phyloP scores from a whole-genome alignment of 2,888 invertebrate species.

The Apodemia mormo region DNA sequence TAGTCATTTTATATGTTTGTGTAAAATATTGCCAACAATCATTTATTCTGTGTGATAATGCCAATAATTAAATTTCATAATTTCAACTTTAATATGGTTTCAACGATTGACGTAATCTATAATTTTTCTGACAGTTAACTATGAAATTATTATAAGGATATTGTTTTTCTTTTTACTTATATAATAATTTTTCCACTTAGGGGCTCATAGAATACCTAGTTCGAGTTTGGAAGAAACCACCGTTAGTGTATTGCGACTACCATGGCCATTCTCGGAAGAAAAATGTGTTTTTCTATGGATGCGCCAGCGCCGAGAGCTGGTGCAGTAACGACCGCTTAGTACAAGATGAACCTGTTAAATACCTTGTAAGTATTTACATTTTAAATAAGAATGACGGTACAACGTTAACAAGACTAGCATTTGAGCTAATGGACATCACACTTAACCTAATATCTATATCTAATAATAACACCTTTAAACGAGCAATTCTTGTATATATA shows the following conservation, averaged over 20 bases:
- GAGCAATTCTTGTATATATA: too few relatives aligned
- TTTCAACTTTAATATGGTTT: too few relatives aligned
- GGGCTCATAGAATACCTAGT: conserved; percentile 84
- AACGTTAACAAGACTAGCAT: neutral
- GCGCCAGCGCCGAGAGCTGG: conserved; percentile 87
- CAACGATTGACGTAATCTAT: too few relatives aligned
- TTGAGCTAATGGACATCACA: too few relatives aligned
- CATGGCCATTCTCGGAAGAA: conserved; percentile 93
- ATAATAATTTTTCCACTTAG: conserved; percentile 46
- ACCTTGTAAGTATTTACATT: conserved; percentile 71
- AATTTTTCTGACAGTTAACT: neutral
- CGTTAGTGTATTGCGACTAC: conserved; percentile 87
- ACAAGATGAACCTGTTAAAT: conserved; percentile 82
- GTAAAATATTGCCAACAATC: too few relatives aligned
- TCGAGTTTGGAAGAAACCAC: conserved; percentile 81
- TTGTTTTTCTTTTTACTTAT: neutral
- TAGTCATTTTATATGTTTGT: too few relatives aligned
- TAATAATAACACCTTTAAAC: too few relatives aligned
- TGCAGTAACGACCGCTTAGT: conserved; percentile 81
- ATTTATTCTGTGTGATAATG: too few relatives aligned
- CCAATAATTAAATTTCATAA: too few relatives aligned
- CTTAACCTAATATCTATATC: too few relatives aligned
- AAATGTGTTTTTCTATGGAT: conserved; percentile 93
- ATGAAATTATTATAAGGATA: neutral
- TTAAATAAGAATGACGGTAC: neutral